These are phyloP conservation scores for Halcyon leucocephala DNA, from an alignment of 2,797 vertebrate species.

Conservation along the genomic window DNA sequence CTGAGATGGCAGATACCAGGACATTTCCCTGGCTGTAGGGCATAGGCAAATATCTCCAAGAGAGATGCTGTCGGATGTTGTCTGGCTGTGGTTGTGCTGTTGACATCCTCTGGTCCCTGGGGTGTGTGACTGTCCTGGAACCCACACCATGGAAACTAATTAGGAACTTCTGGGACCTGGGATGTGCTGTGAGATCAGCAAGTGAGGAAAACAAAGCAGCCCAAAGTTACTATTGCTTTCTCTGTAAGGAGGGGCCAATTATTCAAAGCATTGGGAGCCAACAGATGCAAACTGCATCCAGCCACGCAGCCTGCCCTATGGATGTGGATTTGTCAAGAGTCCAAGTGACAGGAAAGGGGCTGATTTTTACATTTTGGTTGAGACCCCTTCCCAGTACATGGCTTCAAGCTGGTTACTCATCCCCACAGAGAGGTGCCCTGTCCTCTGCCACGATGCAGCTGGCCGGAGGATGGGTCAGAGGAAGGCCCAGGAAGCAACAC, in stretches of 20 bases:
- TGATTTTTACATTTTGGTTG: neutral
- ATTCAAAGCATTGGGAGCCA: neutral
- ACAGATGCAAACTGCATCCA: neutral
- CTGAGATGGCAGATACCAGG: neutral
- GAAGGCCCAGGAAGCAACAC: neutral
- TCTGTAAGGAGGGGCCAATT: neutral
- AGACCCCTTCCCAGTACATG: neutral
- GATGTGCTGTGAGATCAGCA: neutral
- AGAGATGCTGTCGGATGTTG: fast-evolving
- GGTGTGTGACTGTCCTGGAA: neutral
- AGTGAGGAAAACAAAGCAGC: neutral
- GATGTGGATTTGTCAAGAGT: neutral
- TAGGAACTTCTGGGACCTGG: neutral
- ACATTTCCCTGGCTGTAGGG: neutral
- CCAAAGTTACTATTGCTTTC: neutral
- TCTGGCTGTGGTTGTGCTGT: neutral
- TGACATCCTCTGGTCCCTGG: neutral
- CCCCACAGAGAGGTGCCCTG: neutral
- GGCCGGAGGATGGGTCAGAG: neutral
- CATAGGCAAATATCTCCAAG: neutral
- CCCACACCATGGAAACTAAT: neutral
- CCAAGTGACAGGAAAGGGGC: neutral
- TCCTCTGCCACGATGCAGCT: fast-evolving
- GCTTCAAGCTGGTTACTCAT: neutral
- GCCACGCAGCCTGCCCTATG: neutral